These are phyloP conservation scores for Aselliscus stoliczkanus DNA, from an alignment of 2,797 vertebrate genomes.

Conservation along the genomic window DNA sequence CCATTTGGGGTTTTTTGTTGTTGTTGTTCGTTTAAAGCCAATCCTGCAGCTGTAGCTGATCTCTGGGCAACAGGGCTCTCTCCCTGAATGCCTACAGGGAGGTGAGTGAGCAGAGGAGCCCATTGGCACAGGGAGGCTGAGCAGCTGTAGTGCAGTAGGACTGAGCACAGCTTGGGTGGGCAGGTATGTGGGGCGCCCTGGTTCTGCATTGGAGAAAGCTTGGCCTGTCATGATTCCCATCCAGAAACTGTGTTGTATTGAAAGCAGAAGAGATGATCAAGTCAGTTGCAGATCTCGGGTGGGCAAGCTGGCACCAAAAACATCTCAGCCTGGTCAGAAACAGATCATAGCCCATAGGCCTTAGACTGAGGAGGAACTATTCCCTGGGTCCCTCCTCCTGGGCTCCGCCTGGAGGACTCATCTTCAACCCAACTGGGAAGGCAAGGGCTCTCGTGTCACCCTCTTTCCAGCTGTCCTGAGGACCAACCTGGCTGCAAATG, in stretches of 20 bases:
- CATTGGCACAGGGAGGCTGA: not conserved
- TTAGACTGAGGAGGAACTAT: not conserved
- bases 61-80: not conserved
- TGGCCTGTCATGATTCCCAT: not conserved
- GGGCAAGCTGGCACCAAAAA: not conserved
- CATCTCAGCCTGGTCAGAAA: not conserved
- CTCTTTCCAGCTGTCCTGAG: slow-evolving; percentile 43
- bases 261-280: not conserved
- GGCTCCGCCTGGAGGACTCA: not conserved
- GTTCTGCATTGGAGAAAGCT: not conserved
- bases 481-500: not conserved
- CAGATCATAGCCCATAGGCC: not conserved
- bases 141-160: accelerated
- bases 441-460: not conserved
- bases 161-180: not conserved
- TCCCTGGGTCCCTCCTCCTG: not conserved
- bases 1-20: not conserved
- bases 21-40: not conserved
- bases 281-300: not conserved
- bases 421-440: not conserved
- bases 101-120: not conserved
- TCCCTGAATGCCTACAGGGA: slow-evolving; percentile 4
- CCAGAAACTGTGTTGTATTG: not conserved
- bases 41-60: not conserved
- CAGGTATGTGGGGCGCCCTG: accelerated